These are phyloP conservation scores for Agriopis leucophaearia DNA, from an alignment of 2,888 invertebrate genomes.

Conservation along the genomic window DNA sequence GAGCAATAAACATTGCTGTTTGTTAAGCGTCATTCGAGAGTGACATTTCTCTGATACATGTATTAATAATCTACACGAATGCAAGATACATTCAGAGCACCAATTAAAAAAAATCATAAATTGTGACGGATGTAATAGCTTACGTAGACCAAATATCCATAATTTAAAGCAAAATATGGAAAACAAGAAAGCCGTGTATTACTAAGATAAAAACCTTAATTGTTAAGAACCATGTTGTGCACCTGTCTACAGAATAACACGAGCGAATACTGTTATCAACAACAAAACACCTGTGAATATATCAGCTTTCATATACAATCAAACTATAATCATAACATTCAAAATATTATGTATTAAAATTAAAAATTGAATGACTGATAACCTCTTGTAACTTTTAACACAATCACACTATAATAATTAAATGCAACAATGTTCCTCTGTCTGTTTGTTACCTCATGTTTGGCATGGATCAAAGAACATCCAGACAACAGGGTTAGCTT, in stretches of 20 bases:
- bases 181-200: neutral
- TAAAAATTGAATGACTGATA: neutral
- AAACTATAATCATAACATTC: neutral
- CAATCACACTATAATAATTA: neutral
- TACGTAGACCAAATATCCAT: no score
- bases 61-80: neutral
- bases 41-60: neutral
- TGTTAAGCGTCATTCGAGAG: slow-evolving; percentile 16
- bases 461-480: no score
- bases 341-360: neutral
- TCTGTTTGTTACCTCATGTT: neutral
- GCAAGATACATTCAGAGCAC: neutral
- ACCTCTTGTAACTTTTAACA: neutral
- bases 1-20: slow-evolving; percentile 26
- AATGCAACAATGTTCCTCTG: neutral
- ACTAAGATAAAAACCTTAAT: neutral
- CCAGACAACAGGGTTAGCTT: no score
- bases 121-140: no score
- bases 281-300: slow-evolving; percentile 2
- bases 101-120: no score
- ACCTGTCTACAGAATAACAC: slow-evolving; percentile 2
- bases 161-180: neutral
- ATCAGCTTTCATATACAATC: neutral
- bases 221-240: neutral
- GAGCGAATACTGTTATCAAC: neutral